Base-by-base conservation (phyloP, 2,888 invertebrate genomes). In the Drosophila vallismaia region DNA sequence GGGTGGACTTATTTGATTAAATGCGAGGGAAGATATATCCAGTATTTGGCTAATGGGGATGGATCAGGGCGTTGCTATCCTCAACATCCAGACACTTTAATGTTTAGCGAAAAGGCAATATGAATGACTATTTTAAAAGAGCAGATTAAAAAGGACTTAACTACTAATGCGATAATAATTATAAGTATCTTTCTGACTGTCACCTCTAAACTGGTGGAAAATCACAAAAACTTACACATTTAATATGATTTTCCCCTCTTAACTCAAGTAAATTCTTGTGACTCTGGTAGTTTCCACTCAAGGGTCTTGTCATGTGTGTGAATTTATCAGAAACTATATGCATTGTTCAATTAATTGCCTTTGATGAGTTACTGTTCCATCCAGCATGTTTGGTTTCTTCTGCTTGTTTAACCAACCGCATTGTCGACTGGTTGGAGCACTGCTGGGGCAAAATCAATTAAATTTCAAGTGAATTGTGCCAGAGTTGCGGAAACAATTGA, bases 401-500 rank as follows among this genome's bases (percentile, higher is more conserved):
- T 44, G 45, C 44, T 53, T 29, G 46, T 29, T 51, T 42, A 29
- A 33, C 31, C 31, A 54, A 70, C 48, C 55, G 58, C 74, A 70
- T 74, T 67, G 70, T 48, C 60, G 59, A 54, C 54, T 72, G 77
- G 58, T 54, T 68, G 71, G 60, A 42, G 55, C 40, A 63, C 71
- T 71, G 50, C 49, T 66, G 73, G 59, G 59, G 48, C 49, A 73
- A 77, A 80, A 77, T 81, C 79, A 82, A 82, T 82, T 76, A 85
- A 81, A 70, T 75, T 78, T 85, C 63, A 76, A 87, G 85, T 66
- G 71, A 73, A 68, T 66, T 71, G 63, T 64, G 68, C 50, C 24
- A 38, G 19, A 19, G 49, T 8, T 40, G 26, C 45, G 29, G 49
- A 26, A 14, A 45, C 55, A 64, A 58, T 64, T 75, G 63, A 74